phyloP scores from a whole-genome alignment of 2,113 vertebrate species.

The Hippopotamus amphibius region DNA sequence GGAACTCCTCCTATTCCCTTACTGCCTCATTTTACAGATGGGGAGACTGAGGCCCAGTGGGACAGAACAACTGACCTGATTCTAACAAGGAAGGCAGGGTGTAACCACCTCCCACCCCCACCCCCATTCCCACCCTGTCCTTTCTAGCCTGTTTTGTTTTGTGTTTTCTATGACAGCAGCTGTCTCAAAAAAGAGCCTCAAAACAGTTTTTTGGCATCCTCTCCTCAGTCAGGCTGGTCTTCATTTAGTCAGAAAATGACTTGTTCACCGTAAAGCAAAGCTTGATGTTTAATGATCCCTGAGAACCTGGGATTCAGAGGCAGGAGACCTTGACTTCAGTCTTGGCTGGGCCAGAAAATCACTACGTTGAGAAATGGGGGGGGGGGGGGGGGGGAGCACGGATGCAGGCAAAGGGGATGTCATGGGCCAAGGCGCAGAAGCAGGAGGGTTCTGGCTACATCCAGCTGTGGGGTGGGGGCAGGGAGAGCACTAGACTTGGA shows the following conservation, averaged over 20 bases:
- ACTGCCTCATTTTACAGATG: not conserved
- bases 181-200: not conserved
- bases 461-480: fast-evolving
- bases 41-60: not conserved
- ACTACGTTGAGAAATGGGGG: not conserved
- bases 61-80: not conserved
- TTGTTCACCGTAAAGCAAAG: not conserved
- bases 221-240: not conserved
- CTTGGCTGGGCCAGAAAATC: not conserved
- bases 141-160: not conserved
- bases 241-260: slow-evolving; percentile 18
- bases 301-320: not conserved
- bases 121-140: fast-evolving
- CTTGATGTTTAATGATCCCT: not conserved
- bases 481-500: fast-evolving
- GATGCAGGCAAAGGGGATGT: not conserved
- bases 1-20: not conserved
- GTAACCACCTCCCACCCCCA: not conserved
- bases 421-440: fast-evolving
- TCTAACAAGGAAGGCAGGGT: not conserved
- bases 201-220: not conserved
- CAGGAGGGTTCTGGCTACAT: fast-evolving
- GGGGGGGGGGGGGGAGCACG: fast-evolving
- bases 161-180: not conserved
- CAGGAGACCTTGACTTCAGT: not conserved